Evolutionary conservation across 2,113 vertebrate genomes (phyloP), one percentile per base, ranked within the genome.

Genomic region (Eonycteris spelaea): DNA sequence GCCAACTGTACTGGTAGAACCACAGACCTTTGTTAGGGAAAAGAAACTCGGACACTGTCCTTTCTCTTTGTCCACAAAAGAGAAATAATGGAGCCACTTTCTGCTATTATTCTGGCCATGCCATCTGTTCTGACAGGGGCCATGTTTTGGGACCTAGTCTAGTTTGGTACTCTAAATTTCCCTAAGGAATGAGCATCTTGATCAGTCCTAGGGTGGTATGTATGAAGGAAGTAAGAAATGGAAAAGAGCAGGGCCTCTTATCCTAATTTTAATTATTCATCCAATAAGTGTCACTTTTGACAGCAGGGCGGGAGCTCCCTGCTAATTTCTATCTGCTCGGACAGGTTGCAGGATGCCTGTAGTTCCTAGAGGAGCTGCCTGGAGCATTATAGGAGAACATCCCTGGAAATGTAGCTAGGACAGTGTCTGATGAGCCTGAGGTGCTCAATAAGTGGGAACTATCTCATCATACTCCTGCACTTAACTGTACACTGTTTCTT

Each of bases 241-340:
- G 65, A 57, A 86, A 80, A 65, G 30, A 65, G 40, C 59, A 57
- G 24, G 35, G 16, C 18, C 57, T 86, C 28, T 93, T 80, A 57
- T 40, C 43, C 53, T 70, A 59, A 57, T 74, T 90, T 94, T 53
- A 96, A 73, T 89, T 86, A 86, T 68, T 63, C 74, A 86, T 94
- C 48, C 53, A 53, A 5, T 55, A 73, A 90, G 48, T 74, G 38
- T 55, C 13, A 43, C 26, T 74, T 40, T 75, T 91, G 78, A 79
- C 4, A 40, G 16, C 28, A 67, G 45, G 43, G n/a, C 38, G 26
- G 33, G 61, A 80, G 70, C 90, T 86, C 43, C 28, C 30, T 43
- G 13, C 28, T 59, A 30, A 19, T 53, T 79, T 92, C 70, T 33
- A 61, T 40, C 33, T 73, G 55, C 40, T 59, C 1, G 0, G 14